Percentiles rank a stretch among this genome's conserved stretches.
Evolutionary conservation across 1,140 invertebrate genomes (phyloP).

Genomic region (Dinoponera quadriceps): DNA sequence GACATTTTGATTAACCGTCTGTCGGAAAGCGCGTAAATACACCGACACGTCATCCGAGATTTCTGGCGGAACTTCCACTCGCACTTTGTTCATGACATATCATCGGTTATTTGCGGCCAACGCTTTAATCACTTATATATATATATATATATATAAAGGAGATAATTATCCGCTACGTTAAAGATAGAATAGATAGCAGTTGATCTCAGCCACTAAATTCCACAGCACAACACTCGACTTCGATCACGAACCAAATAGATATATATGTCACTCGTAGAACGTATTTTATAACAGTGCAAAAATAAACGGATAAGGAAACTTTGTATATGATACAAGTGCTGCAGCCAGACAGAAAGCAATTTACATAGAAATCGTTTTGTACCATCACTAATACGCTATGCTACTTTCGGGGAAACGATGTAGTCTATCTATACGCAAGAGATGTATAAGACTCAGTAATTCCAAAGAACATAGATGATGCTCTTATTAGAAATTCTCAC

Average conservation of each 20-base stretch:
- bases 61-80: background rate
- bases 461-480: conserved; percentile 20
- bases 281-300: conserved; percentile 53
- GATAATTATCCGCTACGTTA: background rate
- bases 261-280: background rate
- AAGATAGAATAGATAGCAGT: conserved; percentile 10
- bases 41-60: background rate
- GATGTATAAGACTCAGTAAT: conserved; percentile 24
- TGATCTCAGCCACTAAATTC: conserved; percentile 37
- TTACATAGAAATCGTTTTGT: conserved; percentile 22
- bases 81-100: background rate
- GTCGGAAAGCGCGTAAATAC: background rate
- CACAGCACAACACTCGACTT: conserved; percentile 27
- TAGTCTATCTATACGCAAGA: conserved; percentile 40
- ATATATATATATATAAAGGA: too few relatives aligned
- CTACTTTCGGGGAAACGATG: conserved; percentile 40
- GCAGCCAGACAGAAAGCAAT: conserved; percentile 62
- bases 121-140: conserved; percentile 3
- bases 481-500: background rate
- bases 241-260: conserved; percentile 25
- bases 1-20: conserved; percentile 7
- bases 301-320: conserved; percentile 30
- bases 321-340: conserved; percentile 44
- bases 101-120: conserved; percentile 3
- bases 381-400: conserved; percentile 1